phyloP scores from a whole-genome alignment of 2,888 invertebrate genomes.

The Cordilura impudica region DNA sequence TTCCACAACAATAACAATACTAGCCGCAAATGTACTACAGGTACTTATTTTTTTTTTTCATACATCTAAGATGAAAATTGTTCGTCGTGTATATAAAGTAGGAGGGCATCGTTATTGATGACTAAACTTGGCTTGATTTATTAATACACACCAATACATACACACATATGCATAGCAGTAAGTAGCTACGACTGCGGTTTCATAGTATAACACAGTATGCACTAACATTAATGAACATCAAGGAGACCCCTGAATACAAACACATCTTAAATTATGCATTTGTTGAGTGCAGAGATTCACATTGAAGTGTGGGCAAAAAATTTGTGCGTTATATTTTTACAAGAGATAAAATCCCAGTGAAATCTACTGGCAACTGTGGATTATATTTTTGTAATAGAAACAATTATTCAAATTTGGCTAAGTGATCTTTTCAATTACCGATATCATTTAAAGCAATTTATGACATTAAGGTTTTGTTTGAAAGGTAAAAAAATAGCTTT shows the following conservation, averaged over 20 bases:
- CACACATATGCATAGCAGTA: slow-evolving; percentile 44
- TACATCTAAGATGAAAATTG: neutral
- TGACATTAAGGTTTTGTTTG: too few relatives aligned
- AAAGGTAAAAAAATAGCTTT: too few relatives aligned
- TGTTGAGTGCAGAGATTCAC: neutral
- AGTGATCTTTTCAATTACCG: too few relatives aligned
- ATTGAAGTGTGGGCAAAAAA: too few relatives aligned
- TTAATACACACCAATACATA: slow-evolving; percentile 68
- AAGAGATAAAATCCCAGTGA: too few relatives aligned
- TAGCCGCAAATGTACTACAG: neutral
- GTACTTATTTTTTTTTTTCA: neutral
- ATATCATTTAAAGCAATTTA: too few relatives aligned
- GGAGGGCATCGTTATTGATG: slow-evolving; percentile 69
- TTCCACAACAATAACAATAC: neutral
- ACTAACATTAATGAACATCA: slow-evolving; percentile 44
- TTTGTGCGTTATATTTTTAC: too few relatives aligned
- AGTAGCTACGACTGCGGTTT: neutral
- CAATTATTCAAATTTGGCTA: too few relatives aligned
- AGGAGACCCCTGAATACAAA: slow-evolving; percentile 34
- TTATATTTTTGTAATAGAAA: too few relatives aligned
- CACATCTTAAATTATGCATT: neutral
- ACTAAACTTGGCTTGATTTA: slow-evolving; percentile 74
- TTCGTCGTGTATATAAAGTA: neutral
- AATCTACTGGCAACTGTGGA: too few relatives aligned
- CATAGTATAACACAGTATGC: neutral